These are phyloP conservation scores for Pipa parva DNA, from an alignment of 2,113 vertebrate genomes.

Conservation along the genomic window DNA sequence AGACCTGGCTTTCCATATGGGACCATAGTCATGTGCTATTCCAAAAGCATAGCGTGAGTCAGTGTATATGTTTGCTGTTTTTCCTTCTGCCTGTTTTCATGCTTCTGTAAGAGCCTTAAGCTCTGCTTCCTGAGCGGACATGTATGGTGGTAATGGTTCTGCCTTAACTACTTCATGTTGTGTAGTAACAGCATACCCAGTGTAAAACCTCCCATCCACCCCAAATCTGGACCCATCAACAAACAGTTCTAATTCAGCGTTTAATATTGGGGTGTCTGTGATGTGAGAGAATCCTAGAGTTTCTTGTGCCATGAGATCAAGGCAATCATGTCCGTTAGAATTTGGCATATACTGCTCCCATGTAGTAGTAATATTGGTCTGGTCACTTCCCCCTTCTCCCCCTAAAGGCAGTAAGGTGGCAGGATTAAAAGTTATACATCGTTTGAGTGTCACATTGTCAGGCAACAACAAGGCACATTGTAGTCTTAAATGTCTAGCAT, in stretches of 20 bases:
- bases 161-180: neutral
- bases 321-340: neutral
- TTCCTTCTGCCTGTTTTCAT: neutral
- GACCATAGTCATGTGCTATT: no score
- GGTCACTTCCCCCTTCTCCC: neutral
- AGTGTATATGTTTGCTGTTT: neutral
- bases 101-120: neutral
- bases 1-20: no score
- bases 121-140: constrained; percentile 8
- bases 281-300: no score
- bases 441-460: neutral
- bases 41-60: neutral
- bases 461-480: neutral
- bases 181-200: no score
- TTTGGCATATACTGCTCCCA: neutral
- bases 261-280: neutral
- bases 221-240: neutral
- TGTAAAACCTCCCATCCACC: no score
- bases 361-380: no score
- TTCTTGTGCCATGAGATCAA: neutral
- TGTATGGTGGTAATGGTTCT: no score
- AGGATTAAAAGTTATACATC: neutral
- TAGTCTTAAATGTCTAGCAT: neutral
- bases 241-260: no score
- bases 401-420: no score